Evolutionary conservation across 2,797 vertebrate genomes (phyloP), one percentile per base, ranked within the genome.

Genomic region (Ptychadena robeensis): DNA sequence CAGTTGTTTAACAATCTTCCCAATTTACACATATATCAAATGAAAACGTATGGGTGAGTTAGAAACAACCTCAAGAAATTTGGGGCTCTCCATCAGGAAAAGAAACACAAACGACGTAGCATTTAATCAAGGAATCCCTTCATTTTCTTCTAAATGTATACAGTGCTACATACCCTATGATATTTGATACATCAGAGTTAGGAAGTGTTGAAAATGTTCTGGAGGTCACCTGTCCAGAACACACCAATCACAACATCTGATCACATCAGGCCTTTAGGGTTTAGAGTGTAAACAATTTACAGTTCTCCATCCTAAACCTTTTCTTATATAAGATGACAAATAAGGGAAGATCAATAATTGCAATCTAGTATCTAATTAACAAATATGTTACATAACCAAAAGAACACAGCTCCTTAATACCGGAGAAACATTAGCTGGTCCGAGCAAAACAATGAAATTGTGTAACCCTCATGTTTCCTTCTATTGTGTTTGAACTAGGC

Each of bases 401-500:
- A 3, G 10, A 61, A 28, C 25, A 53, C 3, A 38, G 37, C 11
- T 38, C 37, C 9, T 38, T 9, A 38, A 6, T 38, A 38, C 9
- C 11, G 37, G 37, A 4, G 11, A 38, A 38, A 10, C 37, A 38
- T n/a, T n/a, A n/a, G n/a, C n/a, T n/a, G n/a, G n/a, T n/a, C n/a
- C n/a, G n/a, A 61, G 11, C 1, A 61, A 25, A 28, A 61, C 6
- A 10, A 61, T 61, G 9, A 25, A 61, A 25, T 61, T 9, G 25
- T 28, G 59, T 28, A 25, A 61, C 59, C 59, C 25, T 61, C 40
- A 11, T 34, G 12, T 12, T 9, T 32, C 25, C 3, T 76, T n/a
- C 18, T 63, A 44, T 66, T 66, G 68, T 72, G 28, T 30, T 32
- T 37, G 68, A 18, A 86, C 44, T 70, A 73, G 87, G 30, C 9